A percentile compares a stretch with the other conserved stretches of the same genome.
phyloP scores from a whole-genome alignment of 2,888 invertebrate genomes.

The Rutpela maculata region DNA sequence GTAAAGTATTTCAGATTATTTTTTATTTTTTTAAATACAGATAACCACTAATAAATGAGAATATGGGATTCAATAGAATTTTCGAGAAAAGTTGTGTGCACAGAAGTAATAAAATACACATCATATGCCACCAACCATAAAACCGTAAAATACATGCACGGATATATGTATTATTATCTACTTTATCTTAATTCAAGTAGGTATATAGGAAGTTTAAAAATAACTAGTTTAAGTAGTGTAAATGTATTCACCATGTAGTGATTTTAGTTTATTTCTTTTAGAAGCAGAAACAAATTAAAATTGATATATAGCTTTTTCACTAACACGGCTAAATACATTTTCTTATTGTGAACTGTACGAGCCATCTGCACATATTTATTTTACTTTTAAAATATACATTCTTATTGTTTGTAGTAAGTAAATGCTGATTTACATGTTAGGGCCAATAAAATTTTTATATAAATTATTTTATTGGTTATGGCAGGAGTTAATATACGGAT shows the following conservation, averaged over 20 bases:
- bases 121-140: too few species aligned
- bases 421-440: not conserved
- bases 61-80: too few species aligned
- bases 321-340: not conserved
- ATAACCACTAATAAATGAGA: too few species aligned
- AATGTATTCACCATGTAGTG: not conserved
- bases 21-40: too few species aligned
- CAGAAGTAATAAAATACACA: too few species aligned
- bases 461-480: not conserved
- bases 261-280: not conserved
- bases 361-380: not conserved
- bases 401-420: not conserved
- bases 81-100: too few species aligned
- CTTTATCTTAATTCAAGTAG: not conserved
- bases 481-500: not conserved
- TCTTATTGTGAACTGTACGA: not conserved
- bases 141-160: not conserved
- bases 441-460: not conserved
- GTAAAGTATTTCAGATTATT: too few species aligned
- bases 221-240: not conserved
- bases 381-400: not conserved
- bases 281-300: slow-evolving; percentile 4
- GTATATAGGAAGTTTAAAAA: too few species aligned
- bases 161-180: not conserved
- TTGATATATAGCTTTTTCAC: not conserved